Evolutionary conservation across 2,888 invertebrate species (phyloP), one percentile per base, ranked within the genome.

Genomic region (Oscheius sp.): DNA sequence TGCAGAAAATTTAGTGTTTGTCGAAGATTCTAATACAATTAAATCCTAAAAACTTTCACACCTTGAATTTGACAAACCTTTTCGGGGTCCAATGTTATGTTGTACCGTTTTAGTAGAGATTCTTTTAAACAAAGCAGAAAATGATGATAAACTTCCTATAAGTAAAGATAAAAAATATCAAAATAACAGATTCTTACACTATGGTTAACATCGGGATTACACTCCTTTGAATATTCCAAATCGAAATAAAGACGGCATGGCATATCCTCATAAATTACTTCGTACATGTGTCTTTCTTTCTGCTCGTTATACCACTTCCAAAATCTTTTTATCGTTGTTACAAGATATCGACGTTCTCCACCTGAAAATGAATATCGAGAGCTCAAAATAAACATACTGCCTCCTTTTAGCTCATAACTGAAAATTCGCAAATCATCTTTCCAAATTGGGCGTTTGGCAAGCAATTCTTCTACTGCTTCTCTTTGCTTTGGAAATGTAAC

Each of bases 171-270:
- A 53, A 9, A 61, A 3, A 7, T 25, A 16, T 12, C 46, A 49
- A 46, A 13, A 29, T 12, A 29, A 6, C 45, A 21, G 23, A 76
- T 52, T 45, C 84, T 77, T 9, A 77, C 76, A 21, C 59, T 13
- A 23, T 61, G 69, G 49, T 78, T 68, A 52, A 77, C 52, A 12
- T 73, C 69, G 1, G 52, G 64, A 72, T 84, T 84, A 18, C 46
- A 25, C 27, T 55, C 55, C 25, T 73, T 69, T 29, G 73, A 43
- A 53, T 72, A 84, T 69, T 84, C 84, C 23, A 84, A 63, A 52
- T 84, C 84, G 61, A 84, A 84, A 66, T 84, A 84, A n/a, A 81
- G 72, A 7, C 84, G 76, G 49, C 82, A 84, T 12, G 85, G 85
- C 23, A 55, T 52, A n/a, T 75, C 76, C 58, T 84, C 85, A 35